A percentile compares a stretch with the other conserved stretches of the same genome.
Evolutionary conservation across 1,140 invertebrate species (phyloP).

Genomic region (Vollenhovia emeryi): DNA sequence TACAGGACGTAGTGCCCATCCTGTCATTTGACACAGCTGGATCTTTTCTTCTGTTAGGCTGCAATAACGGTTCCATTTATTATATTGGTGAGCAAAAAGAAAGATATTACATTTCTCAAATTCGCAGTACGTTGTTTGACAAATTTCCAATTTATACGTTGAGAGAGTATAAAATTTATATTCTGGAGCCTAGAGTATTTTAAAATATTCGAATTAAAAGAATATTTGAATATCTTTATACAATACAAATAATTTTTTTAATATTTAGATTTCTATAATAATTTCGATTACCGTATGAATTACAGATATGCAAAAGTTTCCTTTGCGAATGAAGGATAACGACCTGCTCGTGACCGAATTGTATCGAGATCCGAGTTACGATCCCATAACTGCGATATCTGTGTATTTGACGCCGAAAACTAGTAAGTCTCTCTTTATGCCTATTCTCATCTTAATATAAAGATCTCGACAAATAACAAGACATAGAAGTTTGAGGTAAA

Average conservation of each 20-base stretch:
- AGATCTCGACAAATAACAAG: conserved; percentile 27
- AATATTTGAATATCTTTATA: not conserved
- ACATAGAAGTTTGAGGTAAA: conserved; percentile 43
- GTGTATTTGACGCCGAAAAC: conserved; percentile 99
- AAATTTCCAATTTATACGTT: not conserved
- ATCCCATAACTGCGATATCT: conserved; percentile 99
- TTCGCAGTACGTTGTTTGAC: not conserved
- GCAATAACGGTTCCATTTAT: conserved; percentile 98
- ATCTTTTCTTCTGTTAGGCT: conserved; percentile 97
- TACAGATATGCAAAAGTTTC: conserved; percentile 99
- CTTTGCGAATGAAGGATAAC: conserved; percentile 99
- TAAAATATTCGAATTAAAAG: not conserved
- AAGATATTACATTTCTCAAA: not conserved
- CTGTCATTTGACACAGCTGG: conserved; percentile 98
- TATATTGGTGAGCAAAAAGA: conserved; percentile 92
- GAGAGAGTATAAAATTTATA: not conserved
- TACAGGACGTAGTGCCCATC: conserved; percentile 97
- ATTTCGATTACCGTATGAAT: not conserved
- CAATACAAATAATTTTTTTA: not conserved
- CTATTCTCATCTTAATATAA: conserved; percentile 14
- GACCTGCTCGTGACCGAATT: conserved; percentile 98
- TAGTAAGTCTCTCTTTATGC: conserved; percentile 88
- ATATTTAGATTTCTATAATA: not conserved
- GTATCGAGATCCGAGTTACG: conserved; percentile 97
- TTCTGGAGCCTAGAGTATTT: not conserved